These are phyloP conservation scores for Denticeps clupeoides DNA, from an alignment of 2,797 vertebrate species.

Conservation along the genomic window DNA sequence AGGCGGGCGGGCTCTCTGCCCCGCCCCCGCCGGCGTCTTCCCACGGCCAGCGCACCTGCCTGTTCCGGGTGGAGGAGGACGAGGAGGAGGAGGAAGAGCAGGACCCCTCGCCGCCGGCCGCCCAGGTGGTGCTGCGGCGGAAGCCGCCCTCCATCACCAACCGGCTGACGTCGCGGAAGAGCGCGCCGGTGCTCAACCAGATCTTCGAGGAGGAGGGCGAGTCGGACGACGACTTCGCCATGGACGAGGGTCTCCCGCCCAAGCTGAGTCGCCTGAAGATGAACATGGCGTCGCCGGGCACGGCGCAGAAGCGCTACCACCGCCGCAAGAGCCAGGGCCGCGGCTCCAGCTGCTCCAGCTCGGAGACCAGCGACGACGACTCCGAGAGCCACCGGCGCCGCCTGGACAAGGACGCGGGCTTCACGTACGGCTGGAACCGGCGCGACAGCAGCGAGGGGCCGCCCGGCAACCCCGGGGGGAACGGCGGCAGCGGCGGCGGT, in stretches of 20 bases:
- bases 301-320: constrained; percentile 84
- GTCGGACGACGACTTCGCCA: constrained; percentile 90
- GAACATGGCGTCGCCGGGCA: constrained; percentile 82
- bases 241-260: constrained; percentile 87
- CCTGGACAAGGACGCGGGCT: constrained; percentile 81
- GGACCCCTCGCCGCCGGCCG: constrained; percentile 66
- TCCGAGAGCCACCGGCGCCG: constrained; percentile 84
- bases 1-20: constrained; percentile 16
- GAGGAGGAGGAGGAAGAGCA: constrained; percentile 95
- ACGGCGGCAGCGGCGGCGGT: constrained; percentile 42
- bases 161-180: constrained; percentile 90
- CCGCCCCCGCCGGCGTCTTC: constrained; percentile 30
- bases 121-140: constrained; percentile 79
- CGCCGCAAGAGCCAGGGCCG: constrained; percentile 89
- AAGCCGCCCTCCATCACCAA: constrained; percentile 89
- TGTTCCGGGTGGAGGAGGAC: constrained; percentile 90
- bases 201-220: constrained; percentile 97
- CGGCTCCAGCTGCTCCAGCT: constrained; percentile 93
- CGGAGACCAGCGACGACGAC: constrained; percentile 93
- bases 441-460: constrained; percentile 92
- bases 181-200: constrained; percentile 91
- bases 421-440: constrained; percentile 79
- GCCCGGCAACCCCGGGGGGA: constrained; percentile 78
- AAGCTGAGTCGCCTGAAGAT: constrained; percentile 92
- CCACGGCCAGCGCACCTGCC: constrained; percentile 69